Evolutionary conservation across 1,140 invertebrate genomes (phyloP), one percentile per base, ranked within the genome.

Genomic region (Physella acuta): DNA sequence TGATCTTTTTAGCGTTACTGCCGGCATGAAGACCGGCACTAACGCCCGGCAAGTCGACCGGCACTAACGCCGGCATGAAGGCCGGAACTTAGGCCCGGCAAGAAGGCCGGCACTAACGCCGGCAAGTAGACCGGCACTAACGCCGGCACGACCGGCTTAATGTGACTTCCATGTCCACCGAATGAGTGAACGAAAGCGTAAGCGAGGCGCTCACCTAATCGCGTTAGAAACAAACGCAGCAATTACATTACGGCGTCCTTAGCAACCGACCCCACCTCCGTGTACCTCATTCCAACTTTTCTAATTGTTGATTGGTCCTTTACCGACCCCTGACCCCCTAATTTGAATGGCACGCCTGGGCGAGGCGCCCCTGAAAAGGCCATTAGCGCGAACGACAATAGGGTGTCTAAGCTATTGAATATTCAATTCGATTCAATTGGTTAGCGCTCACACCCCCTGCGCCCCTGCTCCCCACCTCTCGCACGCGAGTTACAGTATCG

Each of bases 271-370:
- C 51, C 39, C 62, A 49, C 62, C 62, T 53, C 62, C 49, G 8
- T 11, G 62, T 64, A 64, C 49, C 62, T 49, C 49, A 64, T 64
- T 64, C 49, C 62, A 52, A 33, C 62, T 36, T 37, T 5, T 33
- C 62, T 64, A 64, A 64, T 64, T 64, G 62, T 36, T 64, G 62
- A 64, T 64, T 64, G 62, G 62, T 64, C 62, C 62, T 64, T 64
- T 53, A 49, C 30, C 62, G 62, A 64, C 34, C 62, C 62, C 49
- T 64, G 62, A 64, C 62, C 62, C 62, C 49, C 39, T 64, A 64
- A 64, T 64, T 64, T 64, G 39, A 64, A 64, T 64, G 26, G 61
- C 62, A 52, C 49, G 62, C 62, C 39, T 64, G 62, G 62, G 28
- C 39, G 39, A 53, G n/a, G 14, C 62, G 28, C 62, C 37, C 62